Evolutionary conservation across 2,888 invertebrate species (phyloP), one percentile per base, ranked within the genome.

Genomic region (Elysia crispata): DNA sequence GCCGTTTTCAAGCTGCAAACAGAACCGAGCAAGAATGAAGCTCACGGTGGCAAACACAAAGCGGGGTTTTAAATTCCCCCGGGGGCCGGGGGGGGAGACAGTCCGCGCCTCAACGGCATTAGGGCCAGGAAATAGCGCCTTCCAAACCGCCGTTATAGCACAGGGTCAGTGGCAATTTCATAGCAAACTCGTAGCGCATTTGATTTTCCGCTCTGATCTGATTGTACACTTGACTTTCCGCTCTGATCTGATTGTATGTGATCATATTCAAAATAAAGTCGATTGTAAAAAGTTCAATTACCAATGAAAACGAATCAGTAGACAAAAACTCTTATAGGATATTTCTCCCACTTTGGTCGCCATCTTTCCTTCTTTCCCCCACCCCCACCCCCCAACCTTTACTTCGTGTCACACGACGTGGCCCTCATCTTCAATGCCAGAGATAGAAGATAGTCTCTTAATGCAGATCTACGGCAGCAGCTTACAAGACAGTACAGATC

Each of bases 401-500:
- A 6, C 11, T 6, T 11, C 3, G 11, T 11, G 3, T 41, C 41
- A 11, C 41, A 41, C 20, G 60, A 60, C 3, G 8, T 6, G 3
- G 20, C 60, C 6, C 23, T 60, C 60, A 23, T 60, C 23, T 60
- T 60, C n/a, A 60, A 3, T 20, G n/a, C 60, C 60, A 23, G 20
- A 15, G 20, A 23, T 8, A 60, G 23, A 60, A 8, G 15, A 15
- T 8, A 60, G 23, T 3, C 6, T 6, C 60, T 8, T 5, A 60
- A 60, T 60, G 60, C 23, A 60, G 20, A 23, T 23, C 8, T 23
- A 60, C 60, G 23, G 60, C 60, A 20, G 23, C 60, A 18, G 60
- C n/a, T 20, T 60, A 23, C n/a, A 60, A 60, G 60, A 60, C 60
- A 60, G 20, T 23, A 60, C 60, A 60, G 78, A 78, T 78, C 78